These are phyloP conservation scores for Syrista parreyssii DNA, from an alignment of 2,888 invertebrate genomes.

Conservation along the genomic window DNA sequence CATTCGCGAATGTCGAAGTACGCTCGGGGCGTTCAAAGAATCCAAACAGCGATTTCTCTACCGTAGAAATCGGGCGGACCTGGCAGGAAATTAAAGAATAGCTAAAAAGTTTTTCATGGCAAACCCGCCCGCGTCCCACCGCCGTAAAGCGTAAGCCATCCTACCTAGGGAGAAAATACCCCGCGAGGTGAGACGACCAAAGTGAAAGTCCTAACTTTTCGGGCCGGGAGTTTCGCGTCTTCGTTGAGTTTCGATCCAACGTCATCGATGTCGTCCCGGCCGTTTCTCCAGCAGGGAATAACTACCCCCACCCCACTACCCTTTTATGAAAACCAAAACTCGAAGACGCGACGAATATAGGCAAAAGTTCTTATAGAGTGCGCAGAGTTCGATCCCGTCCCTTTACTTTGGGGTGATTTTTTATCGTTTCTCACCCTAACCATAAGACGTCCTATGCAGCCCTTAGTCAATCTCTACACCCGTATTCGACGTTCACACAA, in stretches of 20 bases:
- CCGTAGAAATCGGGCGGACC: background rate
- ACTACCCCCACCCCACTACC: background rate
- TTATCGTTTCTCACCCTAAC: background rate
- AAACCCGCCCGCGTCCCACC: no score
- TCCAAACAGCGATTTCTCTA: background rate
- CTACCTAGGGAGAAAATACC: background rate
- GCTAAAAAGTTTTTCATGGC: background rate
- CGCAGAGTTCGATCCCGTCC: background rate
- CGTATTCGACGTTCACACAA: no score
- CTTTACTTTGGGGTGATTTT: background rate
- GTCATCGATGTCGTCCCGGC: background rate
- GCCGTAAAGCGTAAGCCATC: no score
- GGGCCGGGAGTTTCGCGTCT: background rate
- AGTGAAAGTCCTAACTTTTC: background rate
- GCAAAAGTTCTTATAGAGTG: background rate
- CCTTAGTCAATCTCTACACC: background rate
- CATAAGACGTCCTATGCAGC: background rate
- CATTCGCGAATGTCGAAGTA: background rate
- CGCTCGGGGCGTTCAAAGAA: background rate
- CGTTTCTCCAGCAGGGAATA: background rate
- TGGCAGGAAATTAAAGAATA: background rate
- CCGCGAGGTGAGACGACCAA: background rate
- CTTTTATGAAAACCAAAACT: slow-evolving; percentile 10
- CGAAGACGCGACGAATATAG: slow-evolving; percentile 7
- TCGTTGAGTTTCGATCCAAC: background rate